phyloP scores from a whole-genome alignment of 2,888 invertebrate genomes.

The Cheilosia pagana region DNA sequence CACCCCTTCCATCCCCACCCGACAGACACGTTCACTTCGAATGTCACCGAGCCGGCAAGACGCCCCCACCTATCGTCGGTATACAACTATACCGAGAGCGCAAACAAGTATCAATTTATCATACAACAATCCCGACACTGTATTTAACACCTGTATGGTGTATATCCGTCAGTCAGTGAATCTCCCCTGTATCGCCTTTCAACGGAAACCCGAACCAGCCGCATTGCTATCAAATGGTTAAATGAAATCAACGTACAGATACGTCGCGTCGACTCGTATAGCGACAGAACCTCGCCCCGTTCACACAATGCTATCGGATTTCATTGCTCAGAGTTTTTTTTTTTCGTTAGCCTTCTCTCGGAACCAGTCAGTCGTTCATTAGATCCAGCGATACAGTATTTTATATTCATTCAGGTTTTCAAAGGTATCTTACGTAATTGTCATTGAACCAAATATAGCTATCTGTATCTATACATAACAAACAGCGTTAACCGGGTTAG shows the following conservation, averaged over 20 bases:
- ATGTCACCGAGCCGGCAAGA: conserved; percentile 5
- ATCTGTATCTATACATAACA: too few relatives aligned
- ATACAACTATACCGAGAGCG: too few relatives aligned
- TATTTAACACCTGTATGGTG: conserved; percentile 61
- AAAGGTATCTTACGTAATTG: conserved; percentile 38
- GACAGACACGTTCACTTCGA: background rate
- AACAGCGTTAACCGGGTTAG: conserved; percentile 32
- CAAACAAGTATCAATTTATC: conserved; percentile 54
- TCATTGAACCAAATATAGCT: conserved; percentile 56
- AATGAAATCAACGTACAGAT: conserved; percentile 48
- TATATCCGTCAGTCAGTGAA: conserved; percentile 57
- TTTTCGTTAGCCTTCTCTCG: conserved; percentile 18
- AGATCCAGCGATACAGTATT: conserved; percentile 36
- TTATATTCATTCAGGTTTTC: conserved; percentile 15
- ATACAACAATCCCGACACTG: conserved; percentile 66
- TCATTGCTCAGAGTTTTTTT: conserved; percentile 16
- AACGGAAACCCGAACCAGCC: conserved; percentile 49
- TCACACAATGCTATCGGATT: conserved; percentile 59
- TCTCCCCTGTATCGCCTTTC: conserved; percentile 57
- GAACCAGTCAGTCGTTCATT: conserved; percentile 58
- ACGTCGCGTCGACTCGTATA: background rate
- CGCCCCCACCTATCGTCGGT: conserved; percentile 32
- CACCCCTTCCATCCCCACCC: background rate
- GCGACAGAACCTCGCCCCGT: conserved; percentile 39
- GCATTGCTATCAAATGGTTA: conserved; percentile 67